Conservation (phyloP, 2,113 vertebrate species). For the Urocynchramus pylzowi region DNA sequence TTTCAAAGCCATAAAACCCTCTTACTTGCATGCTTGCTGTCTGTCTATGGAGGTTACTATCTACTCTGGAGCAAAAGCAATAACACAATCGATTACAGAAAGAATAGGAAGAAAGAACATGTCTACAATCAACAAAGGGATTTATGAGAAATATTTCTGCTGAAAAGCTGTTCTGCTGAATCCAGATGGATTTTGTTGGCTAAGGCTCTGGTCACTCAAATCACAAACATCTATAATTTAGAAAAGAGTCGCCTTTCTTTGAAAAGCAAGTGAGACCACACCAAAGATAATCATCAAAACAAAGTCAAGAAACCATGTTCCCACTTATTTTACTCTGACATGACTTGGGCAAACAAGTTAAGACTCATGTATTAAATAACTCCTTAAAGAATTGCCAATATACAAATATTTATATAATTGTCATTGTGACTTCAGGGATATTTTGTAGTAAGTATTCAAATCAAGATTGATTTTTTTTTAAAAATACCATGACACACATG, state of each 20-base stretch:
- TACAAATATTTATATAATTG: neutral
- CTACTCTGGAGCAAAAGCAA: neutral
- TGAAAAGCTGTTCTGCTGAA: neutral
- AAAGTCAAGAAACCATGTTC: neutral
- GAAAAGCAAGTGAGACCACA: neutral
- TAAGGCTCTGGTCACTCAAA: neutral
- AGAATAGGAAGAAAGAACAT: neutral
- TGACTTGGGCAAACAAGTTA: neutral
- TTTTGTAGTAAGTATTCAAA: neutral
- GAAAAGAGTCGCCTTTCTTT: neutral
- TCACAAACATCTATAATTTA: neutral
- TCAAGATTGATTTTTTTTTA: neutral
- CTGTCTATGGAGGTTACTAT: neutral
- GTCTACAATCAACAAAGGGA: neutral
- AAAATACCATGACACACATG: neutral
- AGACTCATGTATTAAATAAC: neutral
- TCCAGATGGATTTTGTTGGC: neutral
- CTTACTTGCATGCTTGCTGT: neutral
- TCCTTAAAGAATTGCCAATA: neutral
- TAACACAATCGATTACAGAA: accelerated
- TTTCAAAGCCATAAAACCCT: neutral
- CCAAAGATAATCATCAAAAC: neutral
- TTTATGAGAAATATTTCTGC: neutral
- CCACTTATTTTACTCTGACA: neutral
- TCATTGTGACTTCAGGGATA: neutral